phyloP scores from a whole-genome alignment of 1,140 invertebrate species.

The Drosophila tropicalis region DNA sequence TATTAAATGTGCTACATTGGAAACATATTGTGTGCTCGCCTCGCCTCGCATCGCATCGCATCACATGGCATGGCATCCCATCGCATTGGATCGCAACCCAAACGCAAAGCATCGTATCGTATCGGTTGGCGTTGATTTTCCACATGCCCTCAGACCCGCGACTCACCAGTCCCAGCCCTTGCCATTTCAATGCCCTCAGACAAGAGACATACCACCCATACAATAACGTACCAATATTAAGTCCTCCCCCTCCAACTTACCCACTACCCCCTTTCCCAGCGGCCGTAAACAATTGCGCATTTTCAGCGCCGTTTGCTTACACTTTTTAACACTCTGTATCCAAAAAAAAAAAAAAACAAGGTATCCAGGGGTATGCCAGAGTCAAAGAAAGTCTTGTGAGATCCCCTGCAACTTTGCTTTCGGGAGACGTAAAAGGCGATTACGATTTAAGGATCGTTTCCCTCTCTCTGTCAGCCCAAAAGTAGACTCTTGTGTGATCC shows the following conservation, averaged over 20 bases:
- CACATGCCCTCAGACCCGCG: constrained; percentile 55
- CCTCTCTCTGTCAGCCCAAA: too few species aligned
- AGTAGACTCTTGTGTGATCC: too few species aligned
- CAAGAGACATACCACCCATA: constrained; percentile 19
- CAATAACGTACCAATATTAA: constrained; percentile 18
- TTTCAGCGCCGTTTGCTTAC: constrained; percentile 78
- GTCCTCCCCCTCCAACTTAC: not conserved
- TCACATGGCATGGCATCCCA: not conserved
- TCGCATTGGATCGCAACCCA: not conserved
- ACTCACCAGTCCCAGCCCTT: too few species aligned
- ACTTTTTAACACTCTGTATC: constrained; percentile 51
- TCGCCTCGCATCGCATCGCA: not conserved
- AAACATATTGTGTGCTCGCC: constrained; percentile 63
- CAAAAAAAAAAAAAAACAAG: not conserved
- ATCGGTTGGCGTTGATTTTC: constrained; percentile 73
- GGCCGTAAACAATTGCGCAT: constrained; percentile 77
- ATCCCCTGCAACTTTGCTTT: too few species aligned
- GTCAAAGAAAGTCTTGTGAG: not conserved
- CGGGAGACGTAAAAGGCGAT: too few species aligned
- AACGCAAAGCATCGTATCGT: constrained; percentile 32
- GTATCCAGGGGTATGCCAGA: not conserved
- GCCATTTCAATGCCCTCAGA: constrained; percentile 1
- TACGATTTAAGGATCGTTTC: too few species aligned
- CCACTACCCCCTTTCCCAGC: not conserved
- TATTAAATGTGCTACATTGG: constrained; percentile 81